Evolutionary conservation across 2,888 invertebrate genomes (phyloP).

Genomic region (Tachina grossa): DNA sequence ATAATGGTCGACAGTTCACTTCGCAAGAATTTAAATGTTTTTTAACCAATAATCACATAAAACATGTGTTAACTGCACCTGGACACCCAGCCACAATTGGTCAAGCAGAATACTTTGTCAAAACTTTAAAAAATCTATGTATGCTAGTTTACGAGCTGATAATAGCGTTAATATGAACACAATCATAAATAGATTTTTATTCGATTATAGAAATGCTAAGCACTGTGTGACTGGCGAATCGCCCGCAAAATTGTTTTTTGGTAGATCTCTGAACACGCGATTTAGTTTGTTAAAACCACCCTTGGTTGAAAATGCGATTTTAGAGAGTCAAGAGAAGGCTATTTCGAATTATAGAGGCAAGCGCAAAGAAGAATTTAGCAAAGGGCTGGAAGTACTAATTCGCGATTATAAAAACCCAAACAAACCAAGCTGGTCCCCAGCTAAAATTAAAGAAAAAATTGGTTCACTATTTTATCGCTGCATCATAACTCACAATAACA

Average conservation of each 20-base stretch:
- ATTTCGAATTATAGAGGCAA: too few relatives aligned
- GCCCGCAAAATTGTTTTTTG: constrained; percentile 11
- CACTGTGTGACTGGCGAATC: neutral
- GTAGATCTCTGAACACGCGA: neutral
- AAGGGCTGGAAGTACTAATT: too few relatives aligned
- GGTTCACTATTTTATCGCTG: constrained; percentile 10
- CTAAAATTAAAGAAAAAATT: constrained; percentile 10
- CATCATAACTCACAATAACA: constrained; percentile 4
- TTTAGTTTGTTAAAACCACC: neutral
- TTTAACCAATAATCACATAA: neutral
- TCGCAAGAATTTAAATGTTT: neutral
- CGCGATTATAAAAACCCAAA: too few relatives aligned
- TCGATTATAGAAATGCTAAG: neutral
- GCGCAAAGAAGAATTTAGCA: neutral
- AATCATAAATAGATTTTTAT: neutral
- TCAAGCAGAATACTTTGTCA: neutral
- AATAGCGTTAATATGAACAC: neutral
- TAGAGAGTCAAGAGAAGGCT: too few relatives aligned
- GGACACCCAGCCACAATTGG: constrained; percentile 2
- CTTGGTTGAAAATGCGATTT: neutral
- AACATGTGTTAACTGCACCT: constrained; percentile 1
- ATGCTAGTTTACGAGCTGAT: neutral
- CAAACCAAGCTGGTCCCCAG: too few relatives aligned
- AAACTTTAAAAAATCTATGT: neutral
- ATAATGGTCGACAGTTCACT: constrained; percentile 32